Base-by-base conservation (phyloP, 2,888 invertebrate genomes). In the Gari tellinella region DNA sequence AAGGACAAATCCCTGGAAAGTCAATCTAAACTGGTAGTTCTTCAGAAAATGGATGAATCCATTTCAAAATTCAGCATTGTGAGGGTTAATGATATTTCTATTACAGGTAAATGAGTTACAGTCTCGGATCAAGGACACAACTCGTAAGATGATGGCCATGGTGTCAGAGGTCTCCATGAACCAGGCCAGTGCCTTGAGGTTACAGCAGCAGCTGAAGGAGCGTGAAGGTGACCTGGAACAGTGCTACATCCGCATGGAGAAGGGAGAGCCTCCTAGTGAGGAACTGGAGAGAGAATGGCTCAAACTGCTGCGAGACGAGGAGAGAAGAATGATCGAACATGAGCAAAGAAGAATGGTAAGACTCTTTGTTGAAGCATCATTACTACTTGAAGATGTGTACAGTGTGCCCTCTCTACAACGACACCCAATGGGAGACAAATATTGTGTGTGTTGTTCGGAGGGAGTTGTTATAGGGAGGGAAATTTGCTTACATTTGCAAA, bases 151-250 rank as follows among this genome's bases (percentile, higher is more conserved):
- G 90, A 92, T 92, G 92, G 90, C 92, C 1, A 83, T 89, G 72
- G 91, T 92, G 37, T 90, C 92, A 0, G 92, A 92, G 75, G 84
- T 92, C 60, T 91, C 92, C 23, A 92, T 92, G 91, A 87, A 90
- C 67, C 91, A 92, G 79, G 91, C 92, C 0, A 85, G 87, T 43
- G 87, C 91, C 14, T 76, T 91, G 76, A 85, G 85, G 56, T 82
- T 90, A 12, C 91, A 91, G 77, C 90, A 91, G 62, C 73, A 82
- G 25, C 80, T 90, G 57, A 88, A 88, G 56, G 90, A 90, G 65
- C 87, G 88, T 70, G 90, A 92, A 69, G 84, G 84, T 1, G 87
- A 89, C 55, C 75, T 91, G 56, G 91, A 90, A 66, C 89, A 90
- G 80, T 89, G 89, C 68, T 91, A 91, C 79, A 84, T 90, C 61